phyloP scores from a whole-genome alignment of 2,797 vertebrate genomes.

The Balearica regulorum region DNA sequence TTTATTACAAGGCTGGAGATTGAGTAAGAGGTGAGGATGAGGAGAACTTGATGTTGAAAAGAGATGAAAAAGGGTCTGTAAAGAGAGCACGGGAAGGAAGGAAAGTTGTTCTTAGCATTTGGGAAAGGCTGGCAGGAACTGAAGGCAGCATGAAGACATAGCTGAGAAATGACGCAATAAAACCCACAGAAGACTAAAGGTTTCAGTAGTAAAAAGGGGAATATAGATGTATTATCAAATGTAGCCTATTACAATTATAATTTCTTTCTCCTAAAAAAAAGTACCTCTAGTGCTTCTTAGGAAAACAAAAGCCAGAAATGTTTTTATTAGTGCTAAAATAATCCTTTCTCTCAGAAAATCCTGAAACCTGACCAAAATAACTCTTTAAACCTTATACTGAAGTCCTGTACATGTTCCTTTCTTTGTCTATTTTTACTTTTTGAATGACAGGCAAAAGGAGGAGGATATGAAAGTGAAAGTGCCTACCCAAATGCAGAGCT shows the following conservation, averaged over 20 bases:
- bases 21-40: background rate
- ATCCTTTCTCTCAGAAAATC: background rate
- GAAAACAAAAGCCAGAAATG: background rate
- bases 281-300: background rate
- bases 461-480: conserved; percentile 90
- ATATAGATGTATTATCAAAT: background rate
- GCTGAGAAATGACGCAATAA: background rate
- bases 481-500: conserved; percentile 92
- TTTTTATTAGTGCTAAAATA: background rate
- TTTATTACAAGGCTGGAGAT: background rate
- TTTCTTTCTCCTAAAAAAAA: background rate
- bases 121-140: background rate
- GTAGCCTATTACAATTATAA: background rate
- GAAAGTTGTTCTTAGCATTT: background rate
- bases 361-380: background rate
- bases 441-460: conserved; percentile 86
- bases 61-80: background rate
- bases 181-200: background rate
- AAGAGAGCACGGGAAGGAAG: background rate
- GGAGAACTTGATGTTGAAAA: background rate
- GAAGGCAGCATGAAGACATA: background rate
- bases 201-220: background rate
- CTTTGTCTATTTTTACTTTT: background rate
- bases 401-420: background rate
- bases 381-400: background rate